Conservation (phyloP, 1,140 invertebrate genomes). For the Eurosta solidaginis region DNA sequence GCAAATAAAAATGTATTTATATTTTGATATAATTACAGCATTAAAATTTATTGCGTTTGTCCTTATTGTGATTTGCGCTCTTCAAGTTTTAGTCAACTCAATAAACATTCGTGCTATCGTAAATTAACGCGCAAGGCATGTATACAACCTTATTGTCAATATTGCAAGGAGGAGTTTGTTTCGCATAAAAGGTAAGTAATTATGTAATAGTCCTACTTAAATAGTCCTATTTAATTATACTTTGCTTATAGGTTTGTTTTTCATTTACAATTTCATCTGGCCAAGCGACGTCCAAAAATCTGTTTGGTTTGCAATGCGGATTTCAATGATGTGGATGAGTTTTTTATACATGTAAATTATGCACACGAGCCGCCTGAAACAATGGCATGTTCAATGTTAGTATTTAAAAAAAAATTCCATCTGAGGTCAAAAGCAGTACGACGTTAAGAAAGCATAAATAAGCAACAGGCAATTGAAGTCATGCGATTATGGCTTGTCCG, state of each 20-base stretch:
- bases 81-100: constrained; percentile 49
- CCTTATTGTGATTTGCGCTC: constrained; percentile 50
- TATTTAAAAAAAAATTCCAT: background rate
- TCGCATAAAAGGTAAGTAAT: constrained; percentile 49
- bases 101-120: constrained; percentile 54
- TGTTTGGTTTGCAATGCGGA: constrained; percentile 49
- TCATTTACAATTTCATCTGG: constrained; percentile 54
- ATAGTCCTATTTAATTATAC: background rate
- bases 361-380: constrained; percentile 44
- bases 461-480: too few species aligned
- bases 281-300: constrained; percentile 45
- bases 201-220: background rate
- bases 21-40: constrained; percentile 34
- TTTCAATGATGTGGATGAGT: constrained; percentile 46
- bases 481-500: too few species aligned
- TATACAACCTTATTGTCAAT: constrained; percentile 43
- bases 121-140: constrained; percentile 45
- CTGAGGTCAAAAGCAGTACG: background rate
- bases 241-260: constrained; percentile 45
- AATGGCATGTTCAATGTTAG: constrained; percentile 49
- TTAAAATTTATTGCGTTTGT: constrained; percentile 50
- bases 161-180: constrained; percentile 49
- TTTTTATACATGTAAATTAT: constrained; percentile 53
- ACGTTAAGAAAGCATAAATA: too few species aligned
- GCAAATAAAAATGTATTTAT: background rate